Base-by-base conservation (phyloP, 1,140 invertebrate genomes). In the Liolophura sinensis region DNA sequence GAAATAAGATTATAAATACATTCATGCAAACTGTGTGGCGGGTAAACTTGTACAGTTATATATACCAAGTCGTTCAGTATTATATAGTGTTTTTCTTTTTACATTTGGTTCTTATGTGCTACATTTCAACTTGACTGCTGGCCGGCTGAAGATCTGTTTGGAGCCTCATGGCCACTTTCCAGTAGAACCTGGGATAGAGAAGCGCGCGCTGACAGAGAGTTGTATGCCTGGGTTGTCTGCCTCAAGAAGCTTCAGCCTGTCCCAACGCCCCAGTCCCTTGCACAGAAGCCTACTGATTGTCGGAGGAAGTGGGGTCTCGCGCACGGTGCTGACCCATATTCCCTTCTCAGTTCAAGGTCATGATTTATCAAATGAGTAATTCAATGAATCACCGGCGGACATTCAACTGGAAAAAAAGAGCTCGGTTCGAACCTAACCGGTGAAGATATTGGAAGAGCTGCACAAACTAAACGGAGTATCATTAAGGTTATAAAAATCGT, bases 81-180 rank as follows among this genome's bases (percentile, higher is more conserved):
- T n/a, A n/a, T n/a, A n/a, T n/a, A n/a, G n/a, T n/a, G n/a, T n/a
- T 15, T 24, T 18, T n/a, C 7, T 67, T 48, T 61, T n/a, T n/a
- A 15, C 54, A 18, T 54, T 55, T 57, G 1, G 70, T 52, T 52
- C 60, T 1, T 70, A 83, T 80, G 72, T 76, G 0, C 83, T 84
- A 69, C 60, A 73, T 11, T 84, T 77, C 67, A 83, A 75, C 60
- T 70, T 60, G 0, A 59, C 46, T 27, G 78, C 78, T 46, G 79
- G 77, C 46, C 61, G 82, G n/a, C 67, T 84, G 22, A 81, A 84
- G 65, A 70, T 84, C 18, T 84, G 82, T 70, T 68, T 84, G 18
- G 78, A 82, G 62, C 79, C 81, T n/a, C 72, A 78, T 68, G 82
- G 82, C 24, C 82, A 84, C 61, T 84, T 79, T 64, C 74, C 73